Conservation (phyloP, 1,140 invertebrate species). For the Trachymyrmex cornetzi region DNA sequence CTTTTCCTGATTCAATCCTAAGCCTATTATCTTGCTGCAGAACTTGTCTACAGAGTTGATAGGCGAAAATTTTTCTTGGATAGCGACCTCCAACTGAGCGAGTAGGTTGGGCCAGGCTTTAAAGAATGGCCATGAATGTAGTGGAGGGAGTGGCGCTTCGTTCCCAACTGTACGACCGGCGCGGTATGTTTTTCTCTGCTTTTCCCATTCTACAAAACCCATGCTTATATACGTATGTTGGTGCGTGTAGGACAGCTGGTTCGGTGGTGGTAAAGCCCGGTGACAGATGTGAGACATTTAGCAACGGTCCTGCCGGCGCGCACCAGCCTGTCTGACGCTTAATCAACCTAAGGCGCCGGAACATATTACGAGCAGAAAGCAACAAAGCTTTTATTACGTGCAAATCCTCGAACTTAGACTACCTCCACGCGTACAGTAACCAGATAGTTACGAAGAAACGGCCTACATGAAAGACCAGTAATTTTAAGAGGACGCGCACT, state of each 20-base stretch:
- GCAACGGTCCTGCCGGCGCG: constrained; percentile 75
- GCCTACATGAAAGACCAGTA: neutral
- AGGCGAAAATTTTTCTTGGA: constrained; percentile 55
- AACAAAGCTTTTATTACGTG: constrained; percentile 63
- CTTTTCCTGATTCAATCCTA: neutral
- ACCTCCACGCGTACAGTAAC: neutral
- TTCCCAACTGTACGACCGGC: constrained; percentile 30
- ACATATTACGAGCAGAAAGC: constrained; percentile 66
- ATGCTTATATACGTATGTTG: constrained; percentile 30
- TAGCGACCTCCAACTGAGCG: constrained; percentile 45
- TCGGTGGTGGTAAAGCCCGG: constrained; percentile 78
- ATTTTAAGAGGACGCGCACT: constrained; percentile 35
- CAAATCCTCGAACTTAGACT: constrained; percentile 56
- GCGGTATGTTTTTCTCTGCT: constrained; percentile 74
- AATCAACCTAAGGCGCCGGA: constrained; percentile 82
- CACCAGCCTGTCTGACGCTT: constrained; percentile 75
- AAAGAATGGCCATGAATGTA: constrained; percentile 72
- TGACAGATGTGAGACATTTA: constrained; percentile 84
- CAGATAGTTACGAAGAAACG: constrained; percentile 1
- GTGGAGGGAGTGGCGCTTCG: constrained; percentile 66
- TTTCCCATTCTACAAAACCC: constrained; percentile 18
- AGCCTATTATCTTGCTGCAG: neutral
- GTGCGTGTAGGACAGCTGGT: constrained; percentile 65
- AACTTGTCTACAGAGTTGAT: neutral
- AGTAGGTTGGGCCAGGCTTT: constrained; percentile 26